phyloP scores from a whole-genome alignment of 2,113 vertebrate genomes.

The Xiphophorus couchianus region DNA sequence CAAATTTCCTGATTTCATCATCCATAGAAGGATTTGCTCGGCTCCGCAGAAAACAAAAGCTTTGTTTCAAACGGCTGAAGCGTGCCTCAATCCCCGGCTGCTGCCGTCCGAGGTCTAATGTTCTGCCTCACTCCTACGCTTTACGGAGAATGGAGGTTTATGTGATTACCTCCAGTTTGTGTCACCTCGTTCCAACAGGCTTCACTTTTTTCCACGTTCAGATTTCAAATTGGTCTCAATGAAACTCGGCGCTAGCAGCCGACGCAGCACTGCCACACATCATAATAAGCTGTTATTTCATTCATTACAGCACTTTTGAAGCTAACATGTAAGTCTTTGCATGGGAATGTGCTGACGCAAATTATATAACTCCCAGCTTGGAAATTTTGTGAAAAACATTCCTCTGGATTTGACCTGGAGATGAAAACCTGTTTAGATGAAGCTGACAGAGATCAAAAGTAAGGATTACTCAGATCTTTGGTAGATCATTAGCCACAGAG shows the following conservation, averaged over 20 bases:
- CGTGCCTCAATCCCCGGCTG: background rate
- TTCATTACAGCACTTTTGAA: background rate
- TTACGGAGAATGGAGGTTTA: background rate
- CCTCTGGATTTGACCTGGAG: background rate
- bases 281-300: background rate
- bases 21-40: background rate
- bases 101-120: background rate
- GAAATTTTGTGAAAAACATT: background rate
- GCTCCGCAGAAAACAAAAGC: background rate
- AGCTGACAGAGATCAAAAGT: background rate
- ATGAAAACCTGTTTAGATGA: background rate
- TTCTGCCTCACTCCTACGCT: background rate
- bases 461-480: background rate
- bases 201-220: background rate
- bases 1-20: background rate
- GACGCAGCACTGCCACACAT: too few species aligned
- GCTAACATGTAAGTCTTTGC: background rate
- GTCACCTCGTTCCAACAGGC: background rate
- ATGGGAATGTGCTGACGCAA: background rate
- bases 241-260: background rate
- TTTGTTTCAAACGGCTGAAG: slow-evolving; percentile 2
- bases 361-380: background rate
- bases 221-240: background rate
- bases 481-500: background rate
- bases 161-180: slow-evolving; percentile 2